Evolutionary conservation across 2,888 invertebrate genomes (phyloP), one percentile per base, ranked within the genome.

Genomic region (Muschampia plurimacula): DNA sequence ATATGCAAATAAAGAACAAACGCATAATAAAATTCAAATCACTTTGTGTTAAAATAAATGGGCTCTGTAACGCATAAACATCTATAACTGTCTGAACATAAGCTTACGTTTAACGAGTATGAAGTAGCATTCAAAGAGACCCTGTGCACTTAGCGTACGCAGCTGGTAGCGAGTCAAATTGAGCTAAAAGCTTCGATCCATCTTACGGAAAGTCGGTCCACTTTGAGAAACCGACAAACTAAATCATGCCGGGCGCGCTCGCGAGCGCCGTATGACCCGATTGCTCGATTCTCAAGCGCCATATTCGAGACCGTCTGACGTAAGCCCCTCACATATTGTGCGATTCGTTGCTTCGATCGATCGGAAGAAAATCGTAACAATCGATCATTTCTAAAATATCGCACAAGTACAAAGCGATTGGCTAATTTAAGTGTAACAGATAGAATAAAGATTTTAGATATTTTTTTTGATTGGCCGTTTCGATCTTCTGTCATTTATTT

Each of bases 101-200:
- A 46, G 46, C 46, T 46, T 64, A 74, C 63, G 73, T 65, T 13
- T 72, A 67, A 74, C 63, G 75, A 69, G 55, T 62, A 71, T 69
- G 60, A 65, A 71, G 70, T 75, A 62, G 69, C 46, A 71, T 73
- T 74, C 60, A 67, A 74, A 74, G 67, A 67, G 67, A 67, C 28
- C 46, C 79, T 81, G 81, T 82, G 86, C 85, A 86, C 77, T 79
- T 80, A 83, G 83, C 82, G 85, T 86, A 86, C 86, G 84, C 87
- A 89, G 86, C 89, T 88, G 87, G 81, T 67, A 52, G 55, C 44
- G 36, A 86, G 84, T 86, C 85, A 88, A 89, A 90, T 90, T 88
- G 89, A 88, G 85, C 89, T 92, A 91, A 92, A 92, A 92, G 91
- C 91, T 85, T 89, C 90, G 86, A 91, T 91, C 89, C 89, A 89